phyloP scores from a whole-genome alignment of 2,797 vertebrate species.

The Nyctalus aviator region DNA sequence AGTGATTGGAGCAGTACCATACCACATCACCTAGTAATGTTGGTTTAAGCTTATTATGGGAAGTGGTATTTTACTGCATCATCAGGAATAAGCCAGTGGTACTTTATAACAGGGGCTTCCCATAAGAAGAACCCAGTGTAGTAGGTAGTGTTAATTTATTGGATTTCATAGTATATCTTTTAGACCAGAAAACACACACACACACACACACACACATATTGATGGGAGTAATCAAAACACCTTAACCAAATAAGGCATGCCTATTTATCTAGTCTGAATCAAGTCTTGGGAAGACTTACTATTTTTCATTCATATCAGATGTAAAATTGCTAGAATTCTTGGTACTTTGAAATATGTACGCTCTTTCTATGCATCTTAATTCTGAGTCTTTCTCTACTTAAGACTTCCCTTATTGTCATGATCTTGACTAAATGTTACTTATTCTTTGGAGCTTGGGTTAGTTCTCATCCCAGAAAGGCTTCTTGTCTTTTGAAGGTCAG shows the following conservation, averaged over 20 bases:
- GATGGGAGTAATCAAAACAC: neutral
- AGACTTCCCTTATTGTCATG: neutral
- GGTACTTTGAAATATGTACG: neutral
- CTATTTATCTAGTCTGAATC: neutral
- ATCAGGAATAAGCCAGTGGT: neutral
- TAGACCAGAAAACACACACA: neutral
- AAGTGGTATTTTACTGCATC: constrained; percentile 41
- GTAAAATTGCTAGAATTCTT: neutral
- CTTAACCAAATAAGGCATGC: neutral
- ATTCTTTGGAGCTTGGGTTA: neutral
- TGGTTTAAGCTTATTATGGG: constrained; percentile 60
- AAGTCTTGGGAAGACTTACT: neutral
- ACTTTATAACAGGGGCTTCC: constrained; percentile 33
- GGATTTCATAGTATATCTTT: neutral
- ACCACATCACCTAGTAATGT: constrained; percentile 34
- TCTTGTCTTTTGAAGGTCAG: neutral
- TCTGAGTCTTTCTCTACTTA: neutral
- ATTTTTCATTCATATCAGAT: neutral
- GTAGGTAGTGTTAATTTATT: constrained; percentile 55
- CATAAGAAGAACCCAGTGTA: neutral
- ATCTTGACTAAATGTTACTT: neutral
- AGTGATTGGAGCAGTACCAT: neutral
- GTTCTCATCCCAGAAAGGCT: neutral
- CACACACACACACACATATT: neutral
- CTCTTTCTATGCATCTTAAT: neutral